Evolutionary conservation across 2,113 vertebrate species (phyloP), one percentile per base, ranked within the genome.

Genomic region (Lophochroa leadbeateri): DNA sequence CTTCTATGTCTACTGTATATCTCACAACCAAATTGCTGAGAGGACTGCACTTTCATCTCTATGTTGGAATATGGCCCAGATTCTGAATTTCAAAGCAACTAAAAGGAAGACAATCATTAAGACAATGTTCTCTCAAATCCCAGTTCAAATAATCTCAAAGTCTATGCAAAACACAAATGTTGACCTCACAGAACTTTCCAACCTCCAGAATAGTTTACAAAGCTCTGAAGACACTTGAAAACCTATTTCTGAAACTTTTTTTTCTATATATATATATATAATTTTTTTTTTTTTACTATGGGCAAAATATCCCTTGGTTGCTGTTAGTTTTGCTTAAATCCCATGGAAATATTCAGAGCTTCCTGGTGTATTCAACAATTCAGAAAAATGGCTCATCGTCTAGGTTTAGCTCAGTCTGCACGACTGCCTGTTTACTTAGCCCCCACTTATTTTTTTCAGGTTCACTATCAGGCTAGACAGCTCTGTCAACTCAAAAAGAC

Each of bases 271-370:
- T 57, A 57, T 57, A n/a, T 33, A n/a, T 13, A 1, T 57, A 13
- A 47, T 39, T 57, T 21, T 44, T 46, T 60, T 53, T 75, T 65
- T 97, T 90, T 64, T 79, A 90, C 89, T 97, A 96, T 96, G 37
- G 96, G 86, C 82, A 96, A 98, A 98, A 97, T 98, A 97, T 97
- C 89, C 95, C 96, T 97, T 94, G 97, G 98, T 98, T 98, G 97
- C 98, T 94, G 97, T 96, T 98, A 98, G 98, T 97, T 98, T 84
- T 97, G 71, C 74, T 96, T 98, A 98, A 98, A 98, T 98, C 98
- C 93, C 24, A 10, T 67, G 84, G 96, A 98, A 98, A 96, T 98
- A 98, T 98, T 98, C 95, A 81, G 96, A 49, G 65, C 91, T 96
- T 92, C 61, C 47, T 71, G 43, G 70, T 90, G 88, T 94, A 97